Base-by-base conservation (phyloP, 2,888 invertebrate genomes). In the Lottia scabra region DNA sequence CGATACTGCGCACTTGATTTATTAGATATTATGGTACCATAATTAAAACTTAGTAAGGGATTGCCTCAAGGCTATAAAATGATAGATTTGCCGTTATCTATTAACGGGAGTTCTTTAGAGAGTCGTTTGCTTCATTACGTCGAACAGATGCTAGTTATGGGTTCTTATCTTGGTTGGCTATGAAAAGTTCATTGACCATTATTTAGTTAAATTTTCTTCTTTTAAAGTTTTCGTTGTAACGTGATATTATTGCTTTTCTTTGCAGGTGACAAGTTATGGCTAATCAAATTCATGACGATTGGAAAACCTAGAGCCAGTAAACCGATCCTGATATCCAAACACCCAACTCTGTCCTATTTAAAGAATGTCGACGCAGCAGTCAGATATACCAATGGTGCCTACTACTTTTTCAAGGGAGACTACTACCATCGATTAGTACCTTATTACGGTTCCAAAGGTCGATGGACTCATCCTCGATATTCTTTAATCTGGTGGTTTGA, bases 381-480 rank as follows among this genome's bases (percentile, higher is more conserved):
- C 5, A 30, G 23, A 15, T 56, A 43, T 26, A 68, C 30, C n/a
- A 38, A 56, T 38, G 68, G 68, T 3, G 68, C 56, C 16, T 68
- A 56, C 23, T 68, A 62, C 19, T 68, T 68, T 30, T 68, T 68
- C 62, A 56, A 62, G 38, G 68, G 68, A 38, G 62, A 68, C 23
- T 62, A 38, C 56, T 68, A 68, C 38, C 68, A 68, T 43, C 68
- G 56, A 16, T 38, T 68, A 3, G 26, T 68, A 12, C 68, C 68
- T n/a, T 16, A 56, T 30, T 26, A 66, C 45, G 56, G 68, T 43
- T 26, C 46, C 10, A 48, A 43, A 19, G 68, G 30, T 1, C 27
- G 27, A 6, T 68, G 68, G 68, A 56, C 38, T 6, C 62, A 38
- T 19, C 68, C 68, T 19, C 56, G 68, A 8, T 56, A n/a, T n/a